Evolutionary conservation across 2,888 invertebrate genomes (phyloP), one percentile per base, ranked within the genome.

Genomic region (Limulus polyphemus): DNA sequence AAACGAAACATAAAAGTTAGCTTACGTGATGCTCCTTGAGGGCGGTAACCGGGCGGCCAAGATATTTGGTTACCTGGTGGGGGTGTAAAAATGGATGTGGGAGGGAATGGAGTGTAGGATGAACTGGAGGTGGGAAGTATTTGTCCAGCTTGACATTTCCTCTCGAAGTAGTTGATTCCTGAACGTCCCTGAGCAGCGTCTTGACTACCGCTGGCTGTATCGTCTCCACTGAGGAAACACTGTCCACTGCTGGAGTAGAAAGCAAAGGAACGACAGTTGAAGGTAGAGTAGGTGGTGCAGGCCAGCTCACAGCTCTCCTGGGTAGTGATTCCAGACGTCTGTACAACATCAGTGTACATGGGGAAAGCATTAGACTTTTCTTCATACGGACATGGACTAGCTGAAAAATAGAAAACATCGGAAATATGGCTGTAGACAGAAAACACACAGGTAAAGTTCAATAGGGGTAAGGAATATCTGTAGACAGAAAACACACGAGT

Each of bases 211-310:
- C 68, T 68, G 10, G 63, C 62, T 17, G 65, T 54, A 56, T 70
- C 70, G 56, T 70, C 70, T 7, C 77, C 77, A 49, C 75, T 75
- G 55, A 78, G 71, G 67, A 77, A 76, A 65, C 78, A 78, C 69
- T 77, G 77, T 9, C 74, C 73, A 7, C 74, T 76, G 48, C 75
- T 72, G 10, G 74, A 73, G 65, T 76, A 77, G 68, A 74, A 77
- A 11, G 77, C 74, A 64, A 73, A 76, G 0, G 77, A 75, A 16
- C 77, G 72, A 65, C 78, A 78, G 58, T 74, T 72, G 71, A 77
- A 77, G 55, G 74, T 72, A n/a, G 72, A 68, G 63, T 75, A 74
- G 48, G 71, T 72, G 61, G 74, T 73, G 65, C 78, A 78, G 47
- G 72, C 71, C 7, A 72, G 69, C 63, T 76, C 74, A 65, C 78